Evolutionary conservation across 2,113 vertebrate species (phyloP).

Genomic region (Paradoxurus hermaphroditus): DNA sequence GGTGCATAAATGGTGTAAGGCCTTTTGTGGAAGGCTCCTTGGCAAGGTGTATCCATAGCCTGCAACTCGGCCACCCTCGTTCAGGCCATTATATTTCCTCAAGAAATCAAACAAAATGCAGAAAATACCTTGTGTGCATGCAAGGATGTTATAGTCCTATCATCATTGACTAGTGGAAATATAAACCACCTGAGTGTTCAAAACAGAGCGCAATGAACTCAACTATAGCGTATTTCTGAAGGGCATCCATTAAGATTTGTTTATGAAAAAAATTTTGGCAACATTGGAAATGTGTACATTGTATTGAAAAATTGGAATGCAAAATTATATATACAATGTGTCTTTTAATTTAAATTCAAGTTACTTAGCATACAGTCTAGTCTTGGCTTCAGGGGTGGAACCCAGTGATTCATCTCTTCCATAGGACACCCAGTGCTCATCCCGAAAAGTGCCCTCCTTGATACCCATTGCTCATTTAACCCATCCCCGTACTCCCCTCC

Average conservation of each 20-base stretch:
- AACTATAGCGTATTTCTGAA: neutral
- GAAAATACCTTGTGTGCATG: neutral
- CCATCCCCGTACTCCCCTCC: no score
- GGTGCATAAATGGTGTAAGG: neutral
- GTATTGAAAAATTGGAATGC: neutral
- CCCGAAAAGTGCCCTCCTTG: no score
- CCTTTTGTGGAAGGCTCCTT: neutral
- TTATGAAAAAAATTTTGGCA: neutral
- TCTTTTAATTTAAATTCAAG: neutral
- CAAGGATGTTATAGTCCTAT: neutral
- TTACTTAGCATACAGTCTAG: no score
- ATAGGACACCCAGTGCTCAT: no score
- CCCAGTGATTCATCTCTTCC: no score
- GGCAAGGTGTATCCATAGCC: neutral
- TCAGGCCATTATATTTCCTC: neutral
- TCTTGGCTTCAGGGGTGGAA: no score
- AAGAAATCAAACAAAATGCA: neutral
- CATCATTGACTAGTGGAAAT: neutral
- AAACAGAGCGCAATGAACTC: neutral
- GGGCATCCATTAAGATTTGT: neutral
- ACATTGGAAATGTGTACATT: neutral
- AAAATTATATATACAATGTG: neutral
- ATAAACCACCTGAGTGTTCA: neutral
- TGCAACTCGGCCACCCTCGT: neutral
- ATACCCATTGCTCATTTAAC: no score